Base-by-base conservation (phyloP, 2,797 vertebrate genomes). In the Alexandromys oeconomus region DNA sequence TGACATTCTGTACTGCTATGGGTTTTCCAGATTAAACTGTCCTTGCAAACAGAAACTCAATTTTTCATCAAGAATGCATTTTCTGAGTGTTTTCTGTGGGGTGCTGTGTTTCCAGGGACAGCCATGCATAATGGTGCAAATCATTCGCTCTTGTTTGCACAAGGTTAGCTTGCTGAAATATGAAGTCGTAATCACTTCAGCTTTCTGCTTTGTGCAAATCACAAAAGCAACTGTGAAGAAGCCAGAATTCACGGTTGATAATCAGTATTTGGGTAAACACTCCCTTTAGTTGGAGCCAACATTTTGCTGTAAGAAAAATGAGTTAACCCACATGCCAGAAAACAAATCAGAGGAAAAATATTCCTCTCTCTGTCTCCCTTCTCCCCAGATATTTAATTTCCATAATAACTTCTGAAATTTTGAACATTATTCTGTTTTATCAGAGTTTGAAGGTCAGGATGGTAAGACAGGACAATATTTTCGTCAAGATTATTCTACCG, bases 181-280 rank as follows among this genome's bases (percentile, higher is more conserved):
- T 59, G 92, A 97, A 89, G 43, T 37, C 95, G 27, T 82, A 69
- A 51, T 10, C 92, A 5, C 2, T 90, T 97, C 79, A 93, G 79
- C 46, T 90, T 34, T n/a, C 25, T 93, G 27, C 51, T 96, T 92
- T 95, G 12, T 94, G 97, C n/a, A 71, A 97, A n/a, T 89, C 92
- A 77, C 37, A 84, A 46, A 96, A 94, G 92, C 91, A 78, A n/a
- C 57, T 87, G 86, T 14, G 1, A 48, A 40, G 93, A 87, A 93
- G 86, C 48, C 92, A 97, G 93, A 95, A 94, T 61, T 93, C 61
- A 57, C 92, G 61, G 43, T 71, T 94, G 0, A 2, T 65, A 96
- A 94, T 13, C 7, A 0, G 13, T 25, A 54, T 92, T 96, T 97
- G 59, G 63, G n/a, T 59, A 80, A 23, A 71, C 40, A 65, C 13